Conservation (phyloP, 2,113 vertebrate species). For the Xiphorhynchus elegans region DNA sequence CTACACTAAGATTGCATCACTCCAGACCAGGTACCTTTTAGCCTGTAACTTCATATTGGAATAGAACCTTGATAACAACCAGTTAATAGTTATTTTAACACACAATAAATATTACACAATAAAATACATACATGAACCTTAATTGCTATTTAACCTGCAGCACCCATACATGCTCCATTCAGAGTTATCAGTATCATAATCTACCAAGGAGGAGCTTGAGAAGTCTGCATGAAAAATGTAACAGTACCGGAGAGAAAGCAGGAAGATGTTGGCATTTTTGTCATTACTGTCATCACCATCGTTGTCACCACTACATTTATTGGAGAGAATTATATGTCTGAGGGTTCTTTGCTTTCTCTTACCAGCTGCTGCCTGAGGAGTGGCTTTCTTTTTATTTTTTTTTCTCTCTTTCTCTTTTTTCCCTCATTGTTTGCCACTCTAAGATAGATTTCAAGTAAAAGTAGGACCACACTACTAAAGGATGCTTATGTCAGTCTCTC, state of each 20-base stretch:
- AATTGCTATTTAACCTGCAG: not conserved
- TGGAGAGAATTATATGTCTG: not conserved
- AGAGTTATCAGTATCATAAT: not conserved
- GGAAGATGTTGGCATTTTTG: not conserved
- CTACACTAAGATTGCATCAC: not conserved
- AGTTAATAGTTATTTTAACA: not conserved
- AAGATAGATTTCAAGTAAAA: not conserved
- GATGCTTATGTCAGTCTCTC: not conserved
- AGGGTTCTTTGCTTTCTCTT: not conserved
- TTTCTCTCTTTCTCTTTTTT: not conserved
- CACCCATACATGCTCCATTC: accelerated
- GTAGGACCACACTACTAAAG: not conserved
- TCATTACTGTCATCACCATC: not conserved
- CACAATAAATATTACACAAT: not conserved
- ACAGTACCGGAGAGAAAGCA: not conserved
- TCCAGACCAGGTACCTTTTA: not conserved
- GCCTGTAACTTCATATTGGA: not conserved
- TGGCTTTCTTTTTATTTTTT: not conserved
- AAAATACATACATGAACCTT: not conserved
- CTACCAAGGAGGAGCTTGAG: not conserved
- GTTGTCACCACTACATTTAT: not conserved
- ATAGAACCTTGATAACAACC: not conserved
- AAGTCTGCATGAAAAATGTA: not conserved
- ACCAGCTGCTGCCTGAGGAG: not conserved
- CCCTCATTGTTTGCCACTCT: not conserved